Conservation (phyloP, 2,797 vertebrate species). For the Neosilurus mollespiculum region DNA sequence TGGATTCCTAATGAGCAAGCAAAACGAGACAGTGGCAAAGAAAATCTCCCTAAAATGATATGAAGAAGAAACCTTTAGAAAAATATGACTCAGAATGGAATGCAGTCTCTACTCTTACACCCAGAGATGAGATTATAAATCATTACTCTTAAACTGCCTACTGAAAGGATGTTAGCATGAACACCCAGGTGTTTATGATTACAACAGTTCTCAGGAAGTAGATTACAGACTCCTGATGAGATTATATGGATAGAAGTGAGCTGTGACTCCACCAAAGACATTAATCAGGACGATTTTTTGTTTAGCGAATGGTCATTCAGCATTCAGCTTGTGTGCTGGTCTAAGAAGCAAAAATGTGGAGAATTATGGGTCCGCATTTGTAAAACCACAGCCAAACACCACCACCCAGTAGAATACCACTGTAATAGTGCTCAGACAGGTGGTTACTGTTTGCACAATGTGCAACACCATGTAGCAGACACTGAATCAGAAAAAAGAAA, state of each 20-base stretch:
- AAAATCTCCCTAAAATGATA: background rate
- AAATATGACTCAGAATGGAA: background rate
- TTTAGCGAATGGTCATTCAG: background rate
- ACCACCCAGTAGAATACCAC: background rate
- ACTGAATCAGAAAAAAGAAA: background rate
- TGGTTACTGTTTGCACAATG: background rate
- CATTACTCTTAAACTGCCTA: background rate
- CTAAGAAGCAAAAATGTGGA: background rate
- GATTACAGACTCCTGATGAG: background rate
- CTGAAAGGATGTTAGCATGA: background rate
- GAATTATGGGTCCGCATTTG: background rate
- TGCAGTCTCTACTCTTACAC: background rate
- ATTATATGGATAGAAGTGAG: background rate
- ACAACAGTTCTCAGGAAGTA: background rate
- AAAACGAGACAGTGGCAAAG: background rate
- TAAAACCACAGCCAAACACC: background rate
- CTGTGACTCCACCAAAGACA: background rate
- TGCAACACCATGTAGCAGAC: no score
- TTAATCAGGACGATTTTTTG: background rate
- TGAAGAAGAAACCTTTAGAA: background rate
- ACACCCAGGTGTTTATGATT: background rate
- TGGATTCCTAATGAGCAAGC: slow-evolving; percentile 1
- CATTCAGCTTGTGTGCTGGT: background rate
- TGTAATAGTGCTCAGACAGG: background rate
- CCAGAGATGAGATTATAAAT: background rate